A percentile compares a stretch with the other conserved stretches of the same genome.
Conservation (phyloP, 2,888 invertebrate genomes). For the Tolmerus cingulatus region DNA sequence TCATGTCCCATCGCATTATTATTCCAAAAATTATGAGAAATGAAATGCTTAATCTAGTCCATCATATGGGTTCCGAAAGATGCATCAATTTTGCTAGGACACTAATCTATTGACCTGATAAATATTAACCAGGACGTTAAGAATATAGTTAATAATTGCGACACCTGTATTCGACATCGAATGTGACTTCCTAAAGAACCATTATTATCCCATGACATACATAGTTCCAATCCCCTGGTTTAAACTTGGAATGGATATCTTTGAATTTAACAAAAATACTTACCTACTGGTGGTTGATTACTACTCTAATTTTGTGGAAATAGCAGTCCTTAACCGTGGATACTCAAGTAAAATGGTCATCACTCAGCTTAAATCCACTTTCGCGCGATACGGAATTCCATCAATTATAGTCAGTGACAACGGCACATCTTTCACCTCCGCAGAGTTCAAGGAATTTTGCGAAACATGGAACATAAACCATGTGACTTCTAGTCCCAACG, state of each 20-base stretch:
- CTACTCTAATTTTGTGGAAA: slow-evolving; percentile 50
- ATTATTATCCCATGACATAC: slow-evolving; percentile 25
- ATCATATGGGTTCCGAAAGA: slow-evolving; percentile 43
- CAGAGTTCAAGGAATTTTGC: too few relatives aligned
- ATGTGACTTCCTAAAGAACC: slow-evolving; percentile 37
- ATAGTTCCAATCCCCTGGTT: slow-evolving; percentile 39
- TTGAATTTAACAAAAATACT: slow-evolving; percentile 43
- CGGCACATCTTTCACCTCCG: too few relatives aligned
- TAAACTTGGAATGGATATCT: slow-evolving; percentile 42
- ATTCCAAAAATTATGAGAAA: neutral
- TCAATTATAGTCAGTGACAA: too few relatives aligned
- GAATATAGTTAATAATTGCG: slow-evolving; percentile 47
- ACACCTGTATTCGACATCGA: slow-evolving; percentile 47
- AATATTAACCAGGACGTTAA: slow-evolving; percentile 46
- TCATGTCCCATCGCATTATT: neutral
- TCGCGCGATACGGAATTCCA: too few relatives aligned
- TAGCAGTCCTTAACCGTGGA: neutral
- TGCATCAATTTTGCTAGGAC: slow-evolving; percentile 42
- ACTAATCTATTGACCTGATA: slow-evolving; percentile 47
- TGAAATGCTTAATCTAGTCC: neutral
- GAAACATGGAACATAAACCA: too few relatives aligned
- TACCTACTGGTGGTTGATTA: slow-evolving; percentile 49
- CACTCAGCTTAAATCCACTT: too few relatives aligned
- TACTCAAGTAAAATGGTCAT: too few relatives aligned
- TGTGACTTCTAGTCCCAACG: too few relatives aligned